These are phyloP conservation scores for Haliclystus octoradiatus DNA, from an alignment of 30 jellyfish, hydroid and myxozoan genomes.

Conservation along the genomic window DNA sequence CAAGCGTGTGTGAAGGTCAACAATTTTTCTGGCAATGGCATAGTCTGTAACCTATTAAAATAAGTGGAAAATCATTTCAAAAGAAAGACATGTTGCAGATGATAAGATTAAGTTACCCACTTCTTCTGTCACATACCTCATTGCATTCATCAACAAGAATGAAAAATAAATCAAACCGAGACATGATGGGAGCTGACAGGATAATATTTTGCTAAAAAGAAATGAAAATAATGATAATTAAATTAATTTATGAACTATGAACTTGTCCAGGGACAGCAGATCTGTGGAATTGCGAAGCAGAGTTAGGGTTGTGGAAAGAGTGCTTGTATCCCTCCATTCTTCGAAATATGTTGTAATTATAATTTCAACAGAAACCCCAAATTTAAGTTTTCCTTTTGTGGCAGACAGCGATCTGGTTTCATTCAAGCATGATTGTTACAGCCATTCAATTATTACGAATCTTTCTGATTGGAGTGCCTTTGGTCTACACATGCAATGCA, in stretches of 20 bases:
- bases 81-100: not conserved
- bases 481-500: too few relatives aligned
- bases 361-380: too few relatives aligned
- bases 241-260: not conserved
- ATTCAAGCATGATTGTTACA: too few relatives aligned
- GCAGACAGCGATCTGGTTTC: too few relatives aligned
- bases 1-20: slow-evolving; percentile 79
- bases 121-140: slow-evolving; percentile 33
- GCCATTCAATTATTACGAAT: too few relatives aligned
- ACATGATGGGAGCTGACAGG: slow-evolving; percentile 97
- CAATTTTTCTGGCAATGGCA: slow-evolving; percentile 92
- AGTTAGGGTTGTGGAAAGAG: too few relatives aligned
- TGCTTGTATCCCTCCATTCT: too few relatives aligned
- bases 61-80: not conserved
- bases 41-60: slow-evolving; percentile 65
- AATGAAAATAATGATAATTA: not conserved
- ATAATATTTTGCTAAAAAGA: slow-evolving; percentile 65
- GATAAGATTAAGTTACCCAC: not conserved
- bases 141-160: slow-evolving; percentile 98
- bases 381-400: too few relatives aligned
- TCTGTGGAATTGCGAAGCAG: not conserved
- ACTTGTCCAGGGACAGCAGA: not conserved
- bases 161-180: slow-evolving; percentile 96
- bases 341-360: too few relatives aligned
- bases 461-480: too few relatives aligned